Evolutionary conservation across 2,797 vertebrate genomes (phyloP), one percentile per base, ranked within the genome.

Genomic region (Australoheros facetus): DNA sequence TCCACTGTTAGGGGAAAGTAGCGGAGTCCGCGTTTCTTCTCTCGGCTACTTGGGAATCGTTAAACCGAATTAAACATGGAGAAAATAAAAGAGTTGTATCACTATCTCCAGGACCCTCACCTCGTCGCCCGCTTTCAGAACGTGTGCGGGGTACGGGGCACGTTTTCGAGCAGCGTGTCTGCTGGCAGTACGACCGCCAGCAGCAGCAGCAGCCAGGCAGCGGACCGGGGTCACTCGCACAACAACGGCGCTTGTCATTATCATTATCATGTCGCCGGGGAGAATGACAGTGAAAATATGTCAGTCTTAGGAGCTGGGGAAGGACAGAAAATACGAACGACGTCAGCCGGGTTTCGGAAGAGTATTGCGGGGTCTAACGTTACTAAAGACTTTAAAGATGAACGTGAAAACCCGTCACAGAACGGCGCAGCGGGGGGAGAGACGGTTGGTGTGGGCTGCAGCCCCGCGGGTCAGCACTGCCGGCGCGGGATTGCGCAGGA

Each of bases 51-150:
- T 21, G 37, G 30, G 11, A 28, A 56, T 13, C 21, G 19, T 6
- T 1, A 16, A 55, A 26, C 14, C 53, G 57, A 66, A 0, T 3
- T 16, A 39, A 85, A 86, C 74, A 93, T 94, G 93, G 92, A 79
- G 82, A 81, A 88, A 77, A 88, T 79, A 11, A 76, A 28, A 7
- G 79, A 80, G 32, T 87, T 96, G 55, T 89, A 86, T 11, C 56
- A 75, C 3, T 86, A 89, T 19, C 91, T 99, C 64, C 96, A 96
- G 80, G 97, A 99, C 90, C 97, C 98, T 1, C 92, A 91, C 55
- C 96, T 95, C 7, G 98, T 99, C 76, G 97, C 97, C 34, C 88
- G 94, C 6, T 99, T 99, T 79, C 98, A 99, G 94, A 91, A 87
- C 53, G 69, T 97, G 2, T 99, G 98, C 73, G 98, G 98, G 1